Base-by-base conservation (phyloP, 1,140 invertebrate genomes). In the Pogonomyrmex barbatus region DNA sequence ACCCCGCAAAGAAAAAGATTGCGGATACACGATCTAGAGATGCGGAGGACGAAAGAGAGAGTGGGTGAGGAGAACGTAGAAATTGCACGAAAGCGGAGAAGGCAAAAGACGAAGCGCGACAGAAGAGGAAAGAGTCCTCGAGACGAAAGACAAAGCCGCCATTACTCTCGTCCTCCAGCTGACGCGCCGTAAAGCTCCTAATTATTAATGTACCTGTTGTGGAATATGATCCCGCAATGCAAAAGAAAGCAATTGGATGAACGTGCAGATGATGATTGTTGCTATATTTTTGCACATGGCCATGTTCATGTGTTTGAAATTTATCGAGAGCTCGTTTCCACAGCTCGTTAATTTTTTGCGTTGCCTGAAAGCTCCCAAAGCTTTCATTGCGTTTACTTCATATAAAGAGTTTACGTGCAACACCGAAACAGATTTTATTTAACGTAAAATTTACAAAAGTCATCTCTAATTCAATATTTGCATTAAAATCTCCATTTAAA, bases 101-200 rank as follows among this genome's bases (percentile, higher is more conserved):
- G 65, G 14, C 24, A 5, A 45, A 58, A 24, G 54, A 10, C 52
- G 39, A 58, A 52, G 17, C 17, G 60, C 17, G 60, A n/a, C 45
- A 45, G 71, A 77, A 84, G 45, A 63, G 71, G 60, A 5, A 89
- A 84, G 78, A 79, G 87, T 67, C 70, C 70, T 67, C 67, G 79
- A 50, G 63, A 65, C 39, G 36, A 75, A 78, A 68, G 65, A 89
- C 87, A 88, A 87, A 89, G 79, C 85, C 45, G 39, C 56, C 79
- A 75, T 87, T 89, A 78, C 88, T 89, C 79, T 84, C 73, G 78
- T 89, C 65, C 73, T 75, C 52, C 88, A 87, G 79, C 86, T 89
- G 88, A 75, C 88, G 56, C 42, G 56, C 52, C 67, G 47, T 89
- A 75, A 84, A 87, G 50, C 63, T 62, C 33, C 52, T 70, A 82